Evolutionary conservation across 2,888 invertebrate species (phyloP), one percentile per base, ranked within the genome.

Genomic region (Tortricodes alternella): DNA sequence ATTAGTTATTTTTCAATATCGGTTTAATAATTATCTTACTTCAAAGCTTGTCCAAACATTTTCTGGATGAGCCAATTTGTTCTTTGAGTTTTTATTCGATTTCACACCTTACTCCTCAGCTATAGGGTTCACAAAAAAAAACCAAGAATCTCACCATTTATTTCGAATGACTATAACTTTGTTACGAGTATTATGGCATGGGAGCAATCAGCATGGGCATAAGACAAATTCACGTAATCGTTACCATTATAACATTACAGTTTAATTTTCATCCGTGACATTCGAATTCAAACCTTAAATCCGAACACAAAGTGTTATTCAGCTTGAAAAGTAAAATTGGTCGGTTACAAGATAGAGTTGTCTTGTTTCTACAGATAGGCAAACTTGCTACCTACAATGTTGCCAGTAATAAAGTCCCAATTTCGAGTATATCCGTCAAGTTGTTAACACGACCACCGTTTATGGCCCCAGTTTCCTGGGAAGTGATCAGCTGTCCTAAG

Each of bases 401-500:
- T 44, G 44, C 44, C 27, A 44, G 41, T 11, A 73, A 55, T 58
- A 61, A 68, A 62, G 63, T 68, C 65, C 66, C 65, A 67, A 66
- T 68, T 68, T 71, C 64, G 67, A 70, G 66, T 63, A 70, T 73
- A 71, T 74, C 68, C 67, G 78, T 75, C 68, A 79, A 71, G 76
- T 79, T 72, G 73, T 82, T 77, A 82, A 79, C 72, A 62, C 60
- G 63, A 65, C 69, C 67, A 71, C 74, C 63, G 74, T 67, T 80
- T 82, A 80, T 79, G 73, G 69, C 67, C 72, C 16, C 9, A 29
- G 18, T 34, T 48, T 55, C 55, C 44, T 39, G 23, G 15, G 16
- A 49, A 49, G 41, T 49, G 23, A 53, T 53, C 13, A 52, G 16
- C 3, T 32, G 23, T 41, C 37, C 18, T 37, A 52, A 52, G 18